Evolutionary conservation across 2,888 invertebrate species (phyloP), one percentile per base, ranked within the genome.

Genomic region (Drosophila neutralis): DNA sequence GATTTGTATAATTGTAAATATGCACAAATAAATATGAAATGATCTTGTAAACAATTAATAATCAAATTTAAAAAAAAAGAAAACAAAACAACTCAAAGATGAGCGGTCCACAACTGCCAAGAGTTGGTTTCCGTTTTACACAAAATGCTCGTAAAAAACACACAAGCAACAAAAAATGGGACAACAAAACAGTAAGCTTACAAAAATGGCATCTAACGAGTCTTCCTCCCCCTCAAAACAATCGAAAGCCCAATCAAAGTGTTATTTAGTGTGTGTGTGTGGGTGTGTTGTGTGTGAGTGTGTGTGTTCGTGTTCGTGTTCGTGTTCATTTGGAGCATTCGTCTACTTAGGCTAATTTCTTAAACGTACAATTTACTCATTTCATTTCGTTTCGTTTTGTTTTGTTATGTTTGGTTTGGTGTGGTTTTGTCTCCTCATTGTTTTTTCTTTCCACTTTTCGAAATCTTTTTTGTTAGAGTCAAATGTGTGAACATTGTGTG

Each of bases 331-430:
- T 78, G 80, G 87, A 90, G 89, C 87, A 87, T 87, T 87, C 85
- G 85, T 84, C 90, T 87, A 87, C 90, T 87, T 90, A 90, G 82
- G 80, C 87, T 87, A 87, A 69, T 76, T 82, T 77, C 87, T 87
- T 87, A 89, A 89, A 80, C 78, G 76, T 90, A 87, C 69, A 75
- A 75, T 84, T 84, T 84, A 83, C 69, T 88, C 83, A 83, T 86
- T 82, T 76, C 57, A 24, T 24, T 87, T 83, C 61, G 57, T 54
- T 82, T 78, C 63, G 60, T 63, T 76, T 65, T 45, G 59, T 76
- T 76, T 57, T 45, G 40, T 56, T 82, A 72, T 69, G 65, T 67
- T 80, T 75, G 61, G 59, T 76, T 76, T 68, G 54, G 49, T 45
- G 59, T 70, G 42, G 36, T 57, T 63, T 68, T 64, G 48, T 57